Base-by-base conservation (phyloP, 2,888 invertebrate genomes). In the Homarus gammarus region DNA sequence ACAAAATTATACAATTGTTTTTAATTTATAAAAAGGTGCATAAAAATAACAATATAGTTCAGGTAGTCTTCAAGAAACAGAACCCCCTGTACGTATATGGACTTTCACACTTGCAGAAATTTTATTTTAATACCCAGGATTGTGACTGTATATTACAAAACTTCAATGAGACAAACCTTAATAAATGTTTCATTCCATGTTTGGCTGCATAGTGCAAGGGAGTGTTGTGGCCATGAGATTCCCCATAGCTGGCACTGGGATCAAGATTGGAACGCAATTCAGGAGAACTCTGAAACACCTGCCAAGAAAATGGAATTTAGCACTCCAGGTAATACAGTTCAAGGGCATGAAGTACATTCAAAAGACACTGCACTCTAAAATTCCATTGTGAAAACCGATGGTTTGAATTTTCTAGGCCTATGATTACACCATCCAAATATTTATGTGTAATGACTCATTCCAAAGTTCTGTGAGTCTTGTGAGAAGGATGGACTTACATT, bases 221-320 rank as follows among this genome's bases (percentile, higher is more conserved):
- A 44, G 96, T 96, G 93, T 96, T 96, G 93, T 96, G 95, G 92
- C 95, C 95, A 93, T 95, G 95, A 92, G 95, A 95, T 93, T 96
- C 96, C 8, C 96, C 96, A 93, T 96, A 96, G 92, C 96, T 95
- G 90, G 95, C 94, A 93, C 96, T 96, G 0, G 96, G 96, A 93
- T 96, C 96, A 72, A 96, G 94, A 92, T 95, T 95, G 93, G 95
- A 95, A 91, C 95, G 94, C 91, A 96, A 94, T 93, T 96, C 96
- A 40, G 95, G 95, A 78, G 95, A 95, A 93, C 95, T 95, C 93
- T 96, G 95, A 93, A 95, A 96, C 82, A 95, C 93, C 93, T 94
- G n/a, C n/a, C n/a, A n/a, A n/a, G 93, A 31, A 70, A 61, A 33
- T 10, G 77, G 33, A 40, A 3, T 56, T 38, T 2, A 78, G 1